Base-by-base conservation (phyloP, 2,888 invertebrate species). In the Ormyrus labotus region DNA sequence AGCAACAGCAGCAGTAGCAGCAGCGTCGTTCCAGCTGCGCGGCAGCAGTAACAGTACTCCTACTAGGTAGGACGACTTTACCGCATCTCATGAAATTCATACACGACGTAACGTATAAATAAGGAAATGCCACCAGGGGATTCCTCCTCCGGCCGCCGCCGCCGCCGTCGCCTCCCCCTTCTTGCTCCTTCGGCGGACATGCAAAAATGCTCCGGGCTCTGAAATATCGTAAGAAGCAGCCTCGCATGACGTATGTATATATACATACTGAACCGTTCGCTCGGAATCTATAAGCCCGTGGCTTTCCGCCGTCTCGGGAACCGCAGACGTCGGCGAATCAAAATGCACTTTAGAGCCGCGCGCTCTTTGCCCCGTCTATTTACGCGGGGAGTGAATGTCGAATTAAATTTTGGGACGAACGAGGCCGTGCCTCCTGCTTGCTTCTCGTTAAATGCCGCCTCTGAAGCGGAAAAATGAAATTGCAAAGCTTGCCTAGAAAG, bases 41-140 rank as follows among this genome's bases (percentile, higher is more conserved):
- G 19, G 19, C 19, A 19, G 19, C 19, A 19, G 19, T 19, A 19
- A 19, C 19, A 19, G 19, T 19, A 19, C 19, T 19, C 19, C 19
- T 19, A 19, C 19, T 19, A 19, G 19, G 19, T 19, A 19, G 19
- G 19, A 19, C 19, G 13, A 64, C 63, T 65, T 34, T 45, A 77
- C 80, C 82, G 80, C 81, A 83, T 86, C 82, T 83, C 84, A 82
- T 81, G 81, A 84, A 84, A 84, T 85, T 83, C 85, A 81, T 81
- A 65, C 51, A 81, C 83, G 83, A 85, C 84, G 69, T 63, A 65
- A 78, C 72, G 81, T 87, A 87, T 87, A 85, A 87, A 86, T 87
- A 86, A 85, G 82, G 81, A 83, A 84, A 82, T 82, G 82, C 67
- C 81, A 79, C 68, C 13, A 67, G 73, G 79, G 82, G 65, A 55